Evolutionary conservation across 2,113 vertebrate species (phyloP).

Genomic region (Leucoraja erinaceus): DNA sequence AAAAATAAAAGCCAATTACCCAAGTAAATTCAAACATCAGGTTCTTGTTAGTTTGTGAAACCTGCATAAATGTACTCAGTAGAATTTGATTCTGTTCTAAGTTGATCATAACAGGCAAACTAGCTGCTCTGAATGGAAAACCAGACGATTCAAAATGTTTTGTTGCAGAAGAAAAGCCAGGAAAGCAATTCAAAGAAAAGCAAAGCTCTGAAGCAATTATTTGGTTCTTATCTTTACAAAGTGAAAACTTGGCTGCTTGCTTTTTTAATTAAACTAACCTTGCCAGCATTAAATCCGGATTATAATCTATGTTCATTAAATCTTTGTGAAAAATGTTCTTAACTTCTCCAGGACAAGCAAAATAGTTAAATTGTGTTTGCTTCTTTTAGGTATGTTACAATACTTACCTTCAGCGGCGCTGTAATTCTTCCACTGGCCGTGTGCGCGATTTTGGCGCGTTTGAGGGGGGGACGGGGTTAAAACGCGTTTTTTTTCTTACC

Average conservation of each 20-base stretch:
- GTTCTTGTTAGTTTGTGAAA: neutral
- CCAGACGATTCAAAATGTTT: neutral
- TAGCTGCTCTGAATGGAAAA: neutral
- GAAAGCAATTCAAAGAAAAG: neutral
- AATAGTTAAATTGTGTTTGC: neutral
- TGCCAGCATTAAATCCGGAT: neutral
- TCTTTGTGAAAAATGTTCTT: neutral
- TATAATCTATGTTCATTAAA: neutral
- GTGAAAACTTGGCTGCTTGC: neutral
- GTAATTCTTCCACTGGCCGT: too few relatives aligned
- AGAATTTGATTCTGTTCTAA: neutral
- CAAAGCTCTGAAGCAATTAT: neutral
- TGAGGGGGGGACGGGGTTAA: too few relatives aligned
- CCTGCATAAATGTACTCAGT: neutral
- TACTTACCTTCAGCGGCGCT: too few relatives aligned
- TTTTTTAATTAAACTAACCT: neutral
- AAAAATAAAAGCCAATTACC: neutral
- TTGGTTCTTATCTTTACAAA: neutral
- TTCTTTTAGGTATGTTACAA: too few relatives aligned
- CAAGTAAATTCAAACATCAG: neutral
- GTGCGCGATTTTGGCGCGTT: too few relatives aligned
- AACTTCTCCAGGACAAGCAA: neutral
- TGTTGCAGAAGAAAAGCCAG: neutral
- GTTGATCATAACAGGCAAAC: neutral
- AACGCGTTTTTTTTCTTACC: too few relatives aligned